Percentiles rank a stretch among this genome's conserved stretches.
Evolutionary conservation across 2,113 vertebrate species (phyloP).

Genomic region (human (Homo sapiens)): GRCh38 chr2:233326001-233326500

Average conservation of each 20-base stretch:
- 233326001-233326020: neutral
- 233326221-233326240: neutral
- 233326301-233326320: too few relatives aligned
- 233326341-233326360: too few relatives aligned
- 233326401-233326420: too few relatives aligned
- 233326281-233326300: neutral
- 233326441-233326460: too few relatives aligned
- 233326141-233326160: accelerated
- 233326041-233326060: neutral
- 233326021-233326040: neutral
- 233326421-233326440: too few relatives aligned
- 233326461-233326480: too few relatives aligned
- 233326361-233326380: too few relatives aligned
- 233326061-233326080: neutral
- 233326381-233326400: too few relatives aligned
- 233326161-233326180: neutral
- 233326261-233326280: neutral
- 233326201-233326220: neutral
- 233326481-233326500: too few relatives aligned
- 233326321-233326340: too few relatives aligned
- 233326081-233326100: neutral
- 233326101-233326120: accelerated
- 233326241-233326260: neutral
- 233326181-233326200: neutral
- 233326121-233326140: too few relatives aligned